Evolutionary conservation across 2,797 vertebrate genomes (phyloP), one percentile per base, ranked within the genome.

Genomic region (Limosa lapponica): DNA sequence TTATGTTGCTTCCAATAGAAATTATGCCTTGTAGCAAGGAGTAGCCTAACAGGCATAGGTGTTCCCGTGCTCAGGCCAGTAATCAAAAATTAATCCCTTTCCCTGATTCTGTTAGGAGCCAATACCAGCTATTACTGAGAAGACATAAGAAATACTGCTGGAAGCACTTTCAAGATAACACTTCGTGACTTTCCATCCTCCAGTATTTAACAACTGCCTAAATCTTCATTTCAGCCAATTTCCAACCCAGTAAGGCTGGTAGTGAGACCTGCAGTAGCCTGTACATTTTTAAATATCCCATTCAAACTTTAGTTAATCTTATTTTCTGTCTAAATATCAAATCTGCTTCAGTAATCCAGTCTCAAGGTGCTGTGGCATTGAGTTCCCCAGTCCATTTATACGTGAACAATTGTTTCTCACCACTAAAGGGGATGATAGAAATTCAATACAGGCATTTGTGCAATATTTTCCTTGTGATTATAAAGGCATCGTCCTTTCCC

Each of bases 61-160:
- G 36, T 34, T 84, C 43, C 54, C 55, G 39, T 41, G 59, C 46
- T 82, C 85, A 79, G 82, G 80, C 36, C 58, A 41, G 75, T 70
- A 79, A 90, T 75, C 62, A 93, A 87, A 93, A 95, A 92, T 80
- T 91, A 93, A 91, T 96, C 78, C 70, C 49, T 44, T 77, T 81
- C 59, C 46, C 87, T 14, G 32, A 66, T 48, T 91, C 82, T 0
- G 1, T 79, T 58, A 84, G 43, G 27, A 34, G 46, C 58, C 70
- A 52, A 62, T 70, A 69, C 8, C 85, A 88, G 70, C 59, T 88
- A 10, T 75, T 70, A 66, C 85, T 66, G 64, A 83, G 70, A 87
- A 94, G 85, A 87, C 37, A 8, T 36, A 84, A 81, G 72, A 91
- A 90, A 82, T 66, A 86, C 28, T 54, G 77, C 93, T 84, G 55